phyloP scores from a whole-genome alignment of 2,888 invertebrate species.

The Campopleginae sp. region DNA sequence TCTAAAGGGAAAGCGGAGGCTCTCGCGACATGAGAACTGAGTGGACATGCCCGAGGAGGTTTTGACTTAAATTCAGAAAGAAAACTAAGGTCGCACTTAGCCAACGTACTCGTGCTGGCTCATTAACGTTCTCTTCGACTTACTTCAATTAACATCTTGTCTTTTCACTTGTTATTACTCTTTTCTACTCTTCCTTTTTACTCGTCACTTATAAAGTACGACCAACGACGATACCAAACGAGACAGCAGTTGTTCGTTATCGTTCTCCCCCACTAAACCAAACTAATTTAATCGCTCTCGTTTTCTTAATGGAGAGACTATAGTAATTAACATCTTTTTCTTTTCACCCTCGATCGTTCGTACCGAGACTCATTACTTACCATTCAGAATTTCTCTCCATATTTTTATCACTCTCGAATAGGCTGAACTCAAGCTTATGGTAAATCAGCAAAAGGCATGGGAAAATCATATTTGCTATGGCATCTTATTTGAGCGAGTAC shows the following conservation, averaged over 20 bases:
- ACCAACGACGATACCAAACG: constrained; percentile 27
- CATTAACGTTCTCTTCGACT: constrained; percentile 60
- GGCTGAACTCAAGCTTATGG: constrained; percentile 1
- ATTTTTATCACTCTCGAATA: background rate
- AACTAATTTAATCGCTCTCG: constrained; percentile 25
- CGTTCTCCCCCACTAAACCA: constrained; percentile 10
- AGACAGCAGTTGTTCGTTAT: constrained; percentile 39
- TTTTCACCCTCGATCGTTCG: constrained; percentile 64
- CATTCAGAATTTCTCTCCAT: background rate
- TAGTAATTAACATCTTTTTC: background rate
- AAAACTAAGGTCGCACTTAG: constrained; percentile 60
- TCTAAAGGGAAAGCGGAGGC: constrained; percentile 16
- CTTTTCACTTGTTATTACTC: constrained; percentile 24
- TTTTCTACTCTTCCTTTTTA: constrained; percentile 13
- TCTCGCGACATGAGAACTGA: constrained; percentile 31
- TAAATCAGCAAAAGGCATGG: background rate
- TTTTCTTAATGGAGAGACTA: background rate
- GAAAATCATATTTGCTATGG: constrained; percentile 18
- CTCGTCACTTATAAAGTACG: constrained; percentile 9
- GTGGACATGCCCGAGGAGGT: constrained; percentile 31
- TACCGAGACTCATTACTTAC: constrained; percentile 42
- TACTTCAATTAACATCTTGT: constrained; percentile 64
- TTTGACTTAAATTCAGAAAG: constrained; percentile 56
- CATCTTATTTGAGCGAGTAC: constrained; percentile 8
- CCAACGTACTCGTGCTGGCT: constrained; percentile 40